Evolutionary conservation across 2,113 vertebrate genomes (phyloP), one percentile per base, ranked within the genome.

Genomic region (Empidonax alnorum): DNA sequence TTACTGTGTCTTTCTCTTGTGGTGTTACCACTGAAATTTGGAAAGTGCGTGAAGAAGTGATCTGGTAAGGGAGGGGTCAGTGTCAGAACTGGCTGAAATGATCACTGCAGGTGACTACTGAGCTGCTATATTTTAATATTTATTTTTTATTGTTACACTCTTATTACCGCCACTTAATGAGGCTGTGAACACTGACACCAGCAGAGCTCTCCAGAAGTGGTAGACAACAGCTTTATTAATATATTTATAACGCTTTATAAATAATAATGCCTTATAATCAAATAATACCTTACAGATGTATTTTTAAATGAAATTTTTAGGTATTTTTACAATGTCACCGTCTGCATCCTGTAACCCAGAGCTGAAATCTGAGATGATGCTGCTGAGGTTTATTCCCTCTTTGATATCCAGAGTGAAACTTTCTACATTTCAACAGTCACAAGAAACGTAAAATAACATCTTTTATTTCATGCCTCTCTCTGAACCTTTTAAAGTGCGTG

Each of bases 231-330:
- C 5, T 44, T 73, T 55, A 53, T 28, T 17, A 33, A 11, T 9
- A 16, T 6, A 37, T 56, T 42, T 30, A 49, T 27, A 65, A 56
- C 12, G 4, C 6, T 18, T 50, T 42, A 19, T 10, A 56, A 65
- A 22, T 27, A 37, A 61, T 39, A 39, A 28, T 39, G 25, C 17
- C 59, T 37, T 39, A 39, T 27, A 37, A 39, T 12, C 47, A 50
- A 56, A 23, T 3, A 25, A 42, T 16, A 5, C 5, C 2, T 50
- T 42, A 13, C 4, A 0, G 39, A 39, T 3, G 3, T 1, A 23
- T 20, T 58, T 50, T 33, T 0, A 13, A 13, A 58, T 65, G 9
- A 27, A 58, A 42, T 9, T 3, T 37, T 37, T 19, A 3, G 19
- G 4, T 37, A 8, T 42, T 33, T 66, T 52, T 37, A 31, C n/a